A percentile compares a stretch with the other conserved stretches of the same genome.
Evolutionary conservation across 2,797 vertebrate species (phyloP).

Genomic region (Eutrigla gurnardus): DNA sequence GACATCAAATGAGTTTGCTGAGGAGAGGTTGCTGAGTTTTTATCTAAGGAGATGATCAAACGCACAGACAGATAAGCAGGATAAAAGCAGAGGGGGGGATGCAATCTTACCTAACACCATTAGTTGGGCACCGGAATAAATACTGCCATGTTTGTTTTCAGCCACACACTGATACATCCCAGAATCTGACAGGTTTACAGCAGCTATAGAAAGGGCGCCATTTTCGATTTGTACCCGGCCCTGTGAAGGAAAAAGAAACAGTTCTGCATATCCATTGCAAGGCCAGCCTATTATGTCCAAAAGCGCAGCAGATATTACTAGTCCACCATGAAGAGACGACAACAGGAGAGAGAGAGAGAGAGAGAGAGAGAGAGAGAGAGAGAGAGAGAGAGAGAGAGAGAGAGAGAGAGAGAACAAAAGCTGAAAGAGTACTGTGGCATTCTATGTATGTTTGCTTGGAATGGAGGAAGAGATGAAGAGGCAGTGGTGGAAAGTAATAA

Average conservation of each 20-base stretch:
- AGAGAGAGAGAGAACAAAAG: not conserved
- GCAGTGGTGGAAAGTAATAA: constrained; percentile 57
- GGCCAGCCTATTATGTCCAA: constrained; percentile 64
- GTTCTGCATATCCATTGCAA: constrained; percentile 66
- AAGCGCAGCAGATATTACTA: constrained; percentile 75
- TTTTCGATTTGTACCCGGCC: constrained; percentile 94
- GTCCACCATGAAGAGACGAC: constrained; percentile 52
- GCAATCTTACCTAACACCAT: constrained; percentile 92
- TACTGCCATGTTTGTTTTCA: constrained; percentile 96
- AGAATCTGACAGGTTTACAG: constrained; percentile 92
- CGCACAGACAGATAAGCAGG: constrained; percentile 54
- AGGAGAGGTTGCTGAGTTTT: constrained; percentile 51
- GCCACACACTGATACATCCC: constrained; percentile 98
- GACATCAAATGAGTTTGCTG: constrained; percentile 71
- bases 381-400: constrained; percentile 8
- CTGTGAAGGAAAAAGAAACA: constrained; percentile 81
- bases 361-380: not conserved
- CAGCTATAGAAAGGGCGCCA: constrained; percentile 91
- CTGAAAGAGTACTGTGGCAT: constrained; percentile 30
- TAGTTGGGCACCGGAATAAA: constrained; percentile 93
- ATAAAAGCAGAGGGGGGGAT: constrained; percentile 61
- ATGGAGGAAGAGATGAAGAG: constrained; percentile 32
- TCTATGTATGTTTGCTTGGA: constrained; percentile 28
- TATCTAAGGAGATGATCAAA: constrained; percentile 74
- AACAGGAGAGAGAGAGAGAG: constrained; percentile 50